Evolutionary conservation across 2,888 invertebrate species (phyloP), one percentile per base, ranked within the genome.

Genomic region (Eretmocerus hayati): DNA sequence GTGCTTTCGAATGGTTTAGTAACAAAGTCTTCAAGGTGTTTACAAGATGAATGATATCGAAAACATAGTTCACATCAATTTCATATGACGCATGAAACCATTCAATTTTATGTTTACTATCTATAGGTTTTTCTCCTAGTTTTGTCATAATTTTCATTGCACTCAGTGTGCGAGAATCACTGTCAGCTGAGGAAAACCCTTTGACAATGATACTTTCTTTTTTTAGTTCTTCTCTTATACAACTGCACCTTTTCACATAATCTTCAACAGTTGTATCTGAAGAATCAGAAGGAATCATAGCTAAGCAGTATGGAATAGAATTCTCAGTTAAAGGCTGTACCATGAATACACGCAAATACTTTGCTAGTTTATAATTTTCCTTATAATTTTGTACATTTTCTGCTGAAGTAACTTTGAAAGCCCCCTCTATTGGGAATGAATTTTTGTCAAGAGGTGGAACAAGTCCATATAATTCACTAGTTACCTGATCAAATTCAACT

Each of bases 111-210:
- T 8, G 13, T 9, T 9, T 9, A 30, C 13, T 30, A 30, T 13
- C 30, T 9, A 13, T 8, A 33, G 60, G 46, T 46, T 47, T 16
- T 40, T 48, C 45, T 13, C 53, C 53, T 6, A 55, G 46, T 41
- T 49, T 44, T 37, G 38, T 53, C 40, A 50, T 38, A 9, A 55
- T 15, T 6, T 56, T 45, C 60, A 62, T 62, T 32, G 57, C 55
- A 49, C 58, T 61, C 38, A 64, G 46, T n/a, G 61, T 42, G 11
- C 58, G 47, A 18, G 55, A 16, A 38, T 62, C 60, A 6, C 61
- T 58, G 8, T 56, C 6, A 23, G 59, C 56, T 13, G n/a, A n/a
- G n/a, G 30, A 30, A 30, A 30, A 30, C 13, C 30, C 30, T 30
- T 9, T 9, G 30, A 59, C 56, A 37, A 20, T 45, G 42, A 61